Percentiles rank a stretch among this genome's conserved stretches.
Evolutionary conservation across 2,797 vertebrate genomes (phyloP).

Genomic region (Pantherophis alleghaniensis): DNA sequence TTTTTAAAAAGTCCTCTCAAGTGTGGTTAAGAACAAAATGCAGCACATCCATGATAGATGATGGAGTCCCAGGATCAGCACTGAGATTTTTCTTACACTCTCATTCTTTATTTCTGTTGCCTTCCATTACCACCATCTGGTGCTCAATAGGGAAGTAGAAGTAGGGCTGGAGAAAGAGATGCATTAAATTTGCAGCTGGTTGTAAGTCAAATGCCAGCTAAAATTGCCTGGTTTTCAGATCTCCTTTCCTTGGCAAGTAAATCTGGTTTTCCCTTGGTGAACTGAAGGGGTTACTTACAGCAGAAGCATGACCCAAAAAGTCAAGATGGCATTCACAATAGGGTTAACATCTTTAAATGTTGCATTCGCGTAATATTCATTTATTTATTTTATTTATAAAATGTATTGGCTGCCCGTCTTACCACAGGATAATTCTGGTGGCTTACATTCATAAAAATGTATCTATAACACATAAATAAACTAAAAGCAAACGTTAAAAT

Average conservation of each 20-base stretch:
- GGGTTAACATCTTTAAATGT: neutral
- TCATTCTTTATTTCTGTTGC: neutral
- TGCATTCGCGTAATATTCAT: neutral
- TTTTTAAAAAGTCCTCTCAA: neutral
- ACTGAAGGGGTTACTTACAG: neutral
- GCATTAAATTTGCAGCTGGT: neutral
- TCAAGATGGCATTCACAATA: neutral
- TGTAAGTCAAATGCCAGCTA: neutral
- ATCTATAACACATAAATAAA: neutral
- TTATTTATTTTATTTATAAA: neutral
- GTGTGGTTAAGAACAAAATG: neutral
- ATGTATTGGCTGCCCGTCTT: neutral
- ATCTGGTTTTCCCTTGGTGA: neutral
- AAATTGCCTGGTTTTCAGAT: neutral
- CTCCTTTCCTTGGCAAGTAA: neutral
- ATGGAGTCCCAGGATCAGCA: neutral
- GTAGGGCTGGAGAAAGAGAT: neutral
- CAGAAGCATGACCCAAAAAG: neutral
- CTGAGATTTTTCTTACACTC: neutral
- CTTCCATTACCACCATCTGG: neutral
- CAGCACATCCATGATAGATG: neutral
- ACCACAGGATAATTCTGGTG: neutral
- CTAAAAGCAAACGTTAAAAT: neutral
- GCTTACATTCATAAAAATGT: neutral
- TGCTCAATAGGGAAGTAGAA: neutral